Base-by-base conservation (phyloP, 2,113 vertebrate species). In the Crotophaga sulcirostris region DNA sequence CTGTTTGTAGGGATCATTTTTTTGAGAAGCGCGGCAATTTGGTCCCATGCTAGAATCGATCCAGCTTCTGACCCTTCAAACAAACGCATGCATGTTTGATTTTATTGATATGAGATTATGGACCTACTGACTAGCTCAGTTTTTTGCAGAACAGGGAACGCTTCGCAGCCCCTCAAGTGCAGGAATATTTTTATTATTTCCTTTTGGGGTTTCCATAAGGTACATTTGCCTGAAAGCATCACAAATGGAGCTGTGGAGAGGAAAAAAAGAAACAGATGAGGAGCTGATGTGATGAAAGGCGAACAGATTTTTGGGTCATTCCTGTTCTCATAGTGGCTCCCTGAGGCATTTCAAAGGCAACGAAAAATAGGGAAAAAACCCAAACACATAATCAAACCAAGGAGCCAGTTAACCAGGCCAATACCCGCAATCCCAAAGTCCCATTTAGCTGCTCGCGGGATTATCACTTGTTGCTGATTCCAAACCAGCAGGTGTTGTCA, bases 381-480 rank as follows among this genome's bases (percentile, higher is more conserved):
- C 62, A 38, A 84, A 19, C n/a, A 21, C 45, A 49, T 76, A 60
- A 84, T 70, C 59, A 93, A 86, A 20, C 25, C n/a, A 8, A 84
- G 93, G n/a, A 89, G 56, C 6, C 23, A 31, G 84, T 80, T 74
- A 91, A 40, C 76, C 95, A 87, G 91, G 84, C 86, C 23, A 42
- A 72, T 84, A 29, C 59, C 19, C 44, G 7, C 31, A 2, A 54
- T 86, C 80, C 86, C 78, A 36, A 54, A 84, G 67, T 93, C 76
- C 84, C 84, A 64, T 81, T 94, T 89, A 36, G n/a, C 76, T 16
- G 45, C 67, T 93, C 7, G 5, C 58, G 55, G 92, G 86, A 96
- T 96, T 95, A 72, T 76, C 95, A 92, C 94, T 94, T 94, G 94
- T 96, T 95, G 96, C 94, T 1, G 2, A 51, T 82, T 89, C 74